These are phyloP conservation scores for Eidolon dupreanum DNA, from an alignment of 2,797 vertebrate genomes.

Conservation along the genomic window DNA sequence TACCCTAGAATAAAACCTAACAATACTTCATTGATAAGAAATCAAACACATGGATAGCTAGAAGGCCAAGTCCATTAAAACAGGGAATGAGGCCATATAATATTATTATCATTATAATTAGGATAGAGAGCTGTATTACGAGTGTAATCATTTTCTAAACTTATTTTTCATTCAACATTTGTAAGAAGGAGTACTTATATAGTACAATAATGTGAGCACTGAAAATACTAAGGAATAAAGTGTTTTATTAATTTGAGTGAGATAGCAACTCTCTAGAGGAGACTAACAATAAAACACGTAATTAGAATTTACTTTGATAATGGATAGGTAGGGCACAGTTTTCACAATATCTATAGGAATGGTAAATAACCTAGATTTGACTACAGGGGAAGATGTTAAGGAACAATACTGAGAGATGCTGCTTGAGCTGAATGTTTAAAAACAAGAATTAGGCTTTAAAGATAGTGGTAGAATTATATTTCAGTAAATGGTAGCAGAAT, in stretches of 20 bases:
- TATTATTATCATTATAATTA: not conserved
- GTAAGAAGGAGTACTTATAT: not conserved
- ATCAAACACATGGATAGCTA: not conserved
- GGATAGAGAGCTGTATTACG: not conserved
- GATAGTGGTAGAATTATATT: not conserved
- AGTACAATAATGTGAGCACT: not conserved
- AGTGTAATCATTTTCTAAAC: constrained; percentile 3
- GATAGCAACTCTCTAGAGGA: not conserved
- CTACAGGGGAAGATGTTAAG: not conserved
- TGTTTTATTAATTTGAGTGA: not conserved
- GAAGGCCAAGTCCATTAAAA: not conserved
- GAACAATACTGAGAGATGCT: not conserved
- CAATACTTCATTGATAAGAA: not conserved
- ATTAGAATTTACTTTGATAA: constrained; percentile 11
- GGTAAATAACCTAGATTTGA: not conserved
- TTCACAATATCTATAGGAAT: not conserved
- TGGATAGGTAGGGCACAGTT: not conserved
- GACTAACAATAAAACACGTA: not conserved
- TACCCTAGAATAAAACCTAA: not conserved
- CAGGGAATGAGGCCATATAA: not conserved
- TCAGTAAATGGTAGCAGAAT: not conserved
- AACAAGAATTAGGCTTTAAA: not conserved
- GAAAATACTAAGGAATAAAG: constrained; percentile 25
- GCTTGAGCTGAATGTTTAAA: not conserved
- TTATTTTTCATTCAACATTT: constrained; percentile 8